phyloP scores from a whole-genome alignment of 2,113 vertebrate genomes.

The Eulacestoma nigropectus region DNA sequence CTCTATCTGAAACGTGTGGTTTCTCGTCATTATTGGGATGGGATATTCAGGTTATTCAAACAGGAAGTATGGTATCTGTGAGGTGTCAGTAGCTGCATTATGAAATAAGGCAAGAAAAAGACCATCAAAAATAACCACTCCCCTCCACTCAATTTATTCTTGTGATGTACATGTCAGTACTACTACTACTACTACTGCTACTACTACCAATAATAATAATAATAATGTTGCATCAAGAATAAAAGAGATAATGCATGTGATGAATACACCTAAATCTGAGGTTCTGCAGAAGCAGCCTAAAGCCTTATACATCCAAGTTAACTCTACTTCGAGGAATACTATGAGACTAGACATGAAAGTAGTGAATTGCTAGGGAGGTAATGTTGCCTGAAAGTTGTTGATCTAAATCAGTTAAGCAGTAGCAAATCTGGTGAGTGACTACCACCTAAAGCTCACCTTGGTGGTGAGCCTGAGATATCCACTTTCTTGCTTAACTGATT shows the following conservation, averaged over 20 bases:
- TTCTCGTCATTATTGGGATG: background rate
- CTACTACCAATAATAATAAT: background rate
- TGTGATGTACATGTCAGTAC: background rate
- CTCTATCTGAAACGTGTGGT: background rate
- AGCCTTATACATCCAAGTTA: background rate
- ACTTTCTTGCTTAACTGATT: background rate
- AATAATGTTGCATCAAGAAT: background rate
- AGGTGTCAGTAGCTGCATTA: background rate
- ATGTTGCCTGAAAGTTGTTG: background rate
- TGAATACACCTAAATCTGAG: background rate
- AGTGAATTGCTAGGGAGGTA: background rate
- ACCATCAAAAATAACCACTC: background rate
- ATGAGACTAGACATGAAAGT: background rate
- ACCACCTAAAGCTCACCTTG: background rate
- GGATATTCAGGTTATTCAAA: background rate
- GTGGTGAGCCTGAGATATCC: background rate
- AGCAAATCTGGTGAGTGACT: background rate
- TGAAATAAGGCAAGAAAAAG: background rate
- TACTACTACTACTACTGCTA: background rate
- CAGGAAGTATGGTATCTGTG: background rate
- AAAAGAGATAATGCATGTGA: accelerated
- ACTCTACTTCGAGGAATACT: background rate
- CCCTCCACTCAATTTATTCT: background rate
- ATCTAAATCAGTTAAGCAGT: background rate
- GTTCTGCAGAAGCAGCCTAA: background rate